phyloP scores from a whole-genome alignment of 2,888 invertebrate genomes.

The Stenichneumon culpator region DNA sequence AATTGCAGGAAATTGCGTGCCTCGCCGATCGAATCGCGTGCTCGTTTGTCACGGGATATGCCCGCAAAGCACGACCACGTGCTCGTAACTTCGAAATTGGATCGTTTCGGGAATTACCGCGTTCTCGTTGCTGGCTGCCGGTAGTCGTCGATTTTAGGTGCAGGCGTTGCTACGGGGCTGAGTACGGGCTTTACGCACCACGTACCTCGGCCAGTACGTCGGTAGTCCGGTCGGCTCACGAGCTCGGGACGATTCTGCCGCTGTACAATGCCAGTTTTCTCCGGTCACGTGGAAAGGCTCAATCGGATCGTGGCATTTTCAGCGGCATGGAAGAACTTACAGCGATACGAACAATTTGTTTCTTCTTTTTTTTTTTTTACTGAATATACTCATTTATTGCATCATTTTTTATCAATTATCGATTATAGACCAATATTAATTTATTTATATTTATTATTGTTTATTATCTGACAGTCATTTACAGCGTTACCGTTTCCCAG shows the following conservation, averaged over 20 bases:
- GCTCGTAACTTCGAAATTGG: constrained; percentile 61
- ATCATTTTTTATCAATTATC: no score
- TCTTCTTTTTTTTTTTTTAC: neutral
- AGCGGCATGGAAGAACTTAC: no score
- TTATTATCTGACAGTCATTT: neutral
- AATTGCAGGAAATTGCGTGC: constrained; percentile 49
- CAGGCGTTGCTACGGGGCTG: constrained; percentile 8
- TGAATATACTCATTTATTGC: no score
- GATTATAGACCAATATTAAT: no score
- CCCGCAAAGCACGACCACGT: constrained; percentile 49
- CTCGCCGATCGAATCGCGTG: constrained; percentile 42
- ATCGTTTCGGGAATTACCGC: constrained; percentile 62
- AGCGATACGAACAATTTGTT: no score
- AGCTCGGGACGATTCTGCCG: neutral
- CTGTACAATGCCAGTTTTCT: constrained; percentile 2
- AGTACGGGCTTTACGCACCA: constrained; percentile 44
- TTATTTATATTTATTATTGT: no score
- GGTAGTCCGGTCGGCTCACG: neutral
- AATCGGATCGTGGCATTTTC: neutral
- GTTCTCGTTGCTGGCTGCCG: constrained; percentile 41
- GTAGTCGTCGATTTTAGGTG: constrained; percentile 22
- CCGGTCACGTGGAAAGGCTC: constrained; percentile 11
- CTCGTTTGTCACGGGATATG: constrained; percentile 44
- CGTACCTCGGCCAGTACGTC: constrained; percentile 31
- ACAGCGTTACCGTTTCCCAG: neutral